Evolutionary conservation across 1,140 invertebrate genomes (phyloP), one percentile per base, ranked within the genome.

Genomic region (Oncopeltus fasciatus): DNA sequence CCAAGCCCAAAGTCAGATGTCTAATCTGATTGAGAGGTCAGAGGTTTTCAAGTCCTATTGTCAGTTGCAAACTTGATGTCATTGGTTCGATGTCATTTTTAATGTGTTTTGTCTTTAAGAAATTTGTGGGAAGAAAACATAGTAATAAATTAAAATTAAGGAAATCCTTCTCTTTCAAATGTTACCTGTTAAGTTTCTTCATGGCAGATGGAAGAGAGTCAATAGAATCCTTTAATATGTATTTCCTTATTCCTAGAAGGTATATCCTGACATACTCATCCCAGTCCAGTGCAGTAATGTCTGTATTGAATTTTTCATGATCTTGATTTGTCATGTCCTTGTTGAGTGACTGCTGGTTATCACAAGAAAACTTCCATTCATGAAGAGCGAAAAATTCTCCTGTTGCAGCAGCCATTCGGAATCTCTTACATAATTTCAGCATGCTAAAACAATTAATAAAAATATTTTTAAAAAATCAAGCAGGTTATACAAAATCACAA

Each of bases 311-410:
- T 0, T 73, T 70, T 21, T 72, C 71, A 5, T 75, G 75, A 67
- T 92, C 87, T 24, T 77, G 73, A 0, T 78, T 72, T 11, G 76
- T 75, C n/a, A 90, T 76, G 44, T 79, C 76, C 20, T 76, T 72
- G 43, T 79, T 74, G 0, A 97, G 74, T 49, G 81, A 76, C 16
- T 77, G 76, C 67, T 92, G 79, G 68, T 93, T 92, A 1, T 81
- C 75, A 24, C 81, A 82, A 16, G 80, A 76, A 69, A 96, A 97
- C 44, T 83, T 77, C 90, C 91, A 97, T 68, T 95, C 85, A 68
- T 88, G 81, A 4, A 85, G 81, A 0, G 90, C 87, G 69, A 96
- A 97, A 71, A 87, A 96, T 71, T 90, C 84, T 0, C 92, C 83
- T 0, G 83, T 85, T 20, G 82, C 76, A 0, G 85, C 83, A 0